Base-by-base conservation (phyloP, 92 coral and sea anemone genomes). In the Epizoanthus illoricatus region DNA sequence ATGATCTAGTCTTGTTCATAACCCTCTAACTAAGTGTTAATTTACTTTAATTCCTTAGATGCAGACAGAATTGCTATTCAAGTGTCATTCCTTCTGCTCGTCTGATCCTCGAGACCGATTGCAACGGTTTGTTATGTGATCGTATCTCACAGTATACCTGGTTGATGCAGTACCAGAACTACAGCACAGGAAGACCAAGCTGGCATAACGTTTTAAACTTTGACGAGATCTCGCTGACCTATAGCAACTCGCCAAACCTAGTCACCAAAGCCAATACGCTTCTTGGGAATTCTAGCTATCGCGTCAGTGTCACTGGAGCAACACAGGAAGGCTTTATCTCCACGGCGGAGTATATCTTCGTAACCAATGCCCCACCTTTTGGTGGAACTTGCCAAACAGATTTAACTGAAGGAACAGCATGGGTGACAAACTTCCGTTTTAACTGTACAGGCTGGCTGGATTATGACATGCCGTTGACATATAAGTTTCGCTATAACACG, bases 361-460 rank as follows among this genome's bases (percentile, higher is more conserved):
- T 75, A 7, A 92, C 94, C 43, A 94, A 92, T 66, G 45, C 89
- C 4, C 88, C 97, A 7, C 98, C 98, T 17, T 59, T 28, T 1
- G 97, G 92, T 5, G 98, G 98, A 39, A 76, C 28, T 58, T 94
- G 98, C 58, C 71, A 74, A 20, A 92, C 82, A 23, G 89, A 92
- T 64, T 70, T 24, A 63, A 49, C 52, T 0, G 87, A 90, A 61
- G 98, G 97, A 17, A 75, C 72, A 36, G 97, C 98, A 0, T 92
- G 91, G 97, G 80, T 85, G 49, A 94, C 97, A 43, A 63, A 79
- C 71, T 94, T 94, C 69, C 56, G 23, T 36, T 84, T 94, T 61
- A 52, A 52, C 3, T 94, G 98, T 52, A 63, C 52, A 20, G 98
- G 91, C 57, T 94, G 98, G 98, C 64, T 67, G 17, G 98, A 94